These are phyloP conservation scores for Drosophila sordidapex DNA, from an alignment of 2,888 invertebrate genomes.

Conservation along the genomic window DNA sequence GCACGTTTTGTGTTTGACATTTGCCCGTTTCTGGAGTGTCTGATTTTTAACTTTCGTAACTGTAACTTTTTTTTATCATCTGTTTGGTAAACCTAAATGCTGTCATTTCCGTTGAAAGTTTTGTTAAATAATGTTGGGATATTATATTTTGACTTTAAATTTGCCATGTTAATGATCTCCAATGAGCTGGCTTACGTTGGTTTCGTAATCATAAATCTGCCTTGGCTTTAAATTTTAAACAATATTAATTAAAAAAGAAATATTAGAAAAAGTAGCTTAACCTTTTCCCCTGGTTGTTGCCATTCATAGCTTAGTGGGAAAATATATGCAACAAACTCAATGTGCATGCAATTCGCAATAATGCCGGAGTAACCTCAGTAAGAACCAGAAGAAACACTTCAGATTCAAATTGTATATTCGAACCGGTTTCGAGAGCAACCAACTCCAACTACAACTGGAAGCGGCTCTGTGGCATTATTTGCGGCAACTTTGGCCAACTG, in stretches of 20 bases:
- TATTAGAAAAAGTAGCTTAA: slow-evolving; percentile 1
- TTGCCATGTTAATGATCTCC: slow-evolving; percentile 2
- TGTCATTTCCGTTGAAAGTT: slow-evolving; percentile 72
- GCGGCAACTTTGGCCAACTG: slow-evolving; percentile 68
- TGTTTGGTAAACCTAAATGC: slow-evolving; percentile 60
- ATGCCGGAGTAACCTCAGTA: slow-evolving; percentile 30
- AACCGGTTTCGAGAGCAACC: slow-evolving; percentile 65
- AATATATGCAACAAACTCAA: slow-evolving; percentile 49
- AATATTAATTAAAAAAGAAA: background rate
- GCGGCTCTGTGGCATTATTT: slow-evolving; percentile 58
- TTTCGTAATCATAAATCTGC: slow-evolving; percentile 7
- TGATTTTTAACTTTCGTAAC: slow-evolving; percentile 35
- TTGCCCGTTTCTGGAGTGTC: slow-evolving; percentile 44
- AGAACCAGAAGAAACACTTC: slow-evolving; percentile 44
- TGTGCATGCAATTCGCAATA: slow-evolving; percentile 67
- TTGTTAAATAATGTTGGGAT: slow-evolving; percentile 40
- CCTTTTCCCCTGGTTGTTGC: slow-evolving; percentile 10
- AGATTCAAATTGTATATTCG: slow-evolving; percentile 72
- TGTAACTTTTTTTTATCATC: slow-evolving; percentile 46
- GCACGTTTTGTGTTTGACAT: slow-evolving; percentile 58
- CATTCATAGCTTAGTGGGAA: slow-evolving; percentile 39
- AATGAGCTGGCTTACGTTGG: slow-evolving; percentile 13
- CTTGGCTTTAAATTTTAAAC: background rate
- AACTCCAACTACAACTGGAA: slow-evolving; percentile 32
- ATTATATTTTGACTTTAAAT: slow-evolving; percentile 17